A percentile compares a stretch with the other conserved stretches of the same genome.
Evolutionary conservation across 2,113 vertebrate species (phyloP).

Genomic region (Castor canadensis): DNA sequence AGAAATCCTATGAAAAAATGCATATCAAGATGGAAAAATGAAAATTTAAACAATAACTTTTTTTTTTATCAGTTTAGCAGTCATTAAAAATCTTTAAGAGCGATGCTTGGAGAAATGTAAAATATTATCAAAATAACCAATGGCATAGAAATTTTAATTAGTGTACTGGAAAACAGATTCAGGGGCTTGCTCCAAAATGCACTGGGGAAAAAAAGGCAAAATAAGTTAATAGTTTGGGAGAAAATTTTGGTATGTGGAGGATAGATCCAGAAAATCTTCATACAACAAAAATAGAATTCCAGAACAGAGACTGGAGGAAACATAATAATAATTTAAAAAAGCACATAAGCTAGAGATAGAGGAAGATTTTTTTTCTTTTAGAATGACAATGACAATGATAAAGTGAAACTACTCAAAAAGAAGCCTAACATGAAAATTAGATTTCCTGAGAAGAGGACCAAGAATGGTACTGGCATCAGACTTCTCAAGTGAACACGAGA

Average conservation of each 20-base stretch:
- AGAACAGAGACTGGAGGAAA: neutral
- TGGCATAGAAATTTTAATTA: neutral
- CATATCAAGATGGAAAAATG: neutral
- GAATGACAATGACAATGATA: neutral
- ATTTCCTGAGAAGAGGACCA: neutral
- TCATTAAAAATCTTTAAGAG: slow-evolving; percentile 10
- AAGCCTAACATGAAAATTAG: neutral
- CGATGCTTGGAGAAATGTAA: neutral
- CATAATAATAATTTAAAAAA: neutral
- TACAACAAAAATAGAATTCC: neutral
- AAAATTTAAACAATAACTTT: neutral
- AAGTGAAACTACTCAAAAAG: neutral
- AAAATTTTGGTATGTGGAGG: neutral
- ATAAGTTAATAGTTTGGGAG: neutral
- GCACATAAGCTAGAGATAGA: neutral
- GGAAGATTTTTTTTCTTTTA: neutral
- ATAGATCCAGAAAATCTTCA: neutral
- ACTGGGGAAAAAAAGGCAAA: neutral
- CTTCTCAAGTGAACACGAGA: neutral
- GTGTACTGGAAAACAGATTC: neutral
- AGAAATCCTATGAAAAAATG: neutral
- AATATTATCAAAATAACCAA: neutral
- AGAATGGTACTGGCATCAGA: neutral
- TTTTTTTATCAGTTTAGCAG: neutral
- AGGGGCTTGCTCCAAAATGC: neutral